Evolutionary conservation across 2,113 vertebrate genomes (phyloP).

Genomic region (Cercopithecus mona): DNA sequence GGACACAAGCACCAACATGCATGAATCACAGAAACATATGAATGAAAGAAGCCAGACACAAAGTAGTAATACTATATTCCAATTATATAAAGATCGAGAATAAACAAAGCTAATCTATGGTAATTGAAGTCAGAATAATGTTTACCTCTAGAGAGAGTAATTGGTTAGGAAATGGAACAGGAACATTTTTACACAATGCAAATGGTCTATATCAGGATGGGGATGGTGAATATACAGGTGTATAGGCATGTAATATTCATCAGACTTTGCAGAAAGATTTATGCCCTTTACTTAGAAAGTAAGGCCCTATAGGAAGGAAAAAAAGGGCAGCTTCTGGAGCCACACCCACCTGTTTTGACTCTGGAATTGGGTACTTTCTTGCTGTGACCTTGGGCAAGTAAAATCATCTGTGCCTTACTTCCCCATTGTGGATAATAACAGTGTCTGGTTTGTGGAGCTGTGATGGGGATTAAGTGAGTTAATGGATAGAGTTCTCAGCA

Average conservation of each 20-base stretch:
- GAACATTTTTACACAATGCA: background rate
- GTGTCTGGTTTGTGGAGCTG: background rate
- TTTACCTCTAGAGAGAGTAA: background rate
- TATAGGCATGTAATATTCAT: background rate
- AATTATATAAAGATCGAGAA: background rate
- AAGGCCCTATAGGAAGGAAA: background rate
- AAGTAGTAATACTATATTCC: rapidly evolving
- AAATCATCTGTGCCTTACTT: background rate
- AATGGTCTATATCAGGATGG: rapidly evolving
- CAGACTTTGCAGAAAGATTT: background rate
- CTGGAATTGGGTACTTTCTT: background rate
- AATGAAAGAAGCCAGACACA: rapidly evolving
- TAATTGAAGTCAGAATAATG: background rate
- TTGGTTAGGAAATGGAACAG: background rate
- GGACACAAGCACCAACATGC: rapidly evolving
- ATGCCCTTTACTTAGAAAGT: background rate
- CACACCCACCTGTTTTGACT: background rate
- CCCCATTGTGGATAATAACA: background rate
- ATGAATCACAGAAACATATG: background rate
- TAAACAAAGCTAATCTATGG: background rate
- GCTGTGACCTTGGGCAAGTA: background rate
- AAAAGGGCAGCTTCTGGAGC: background rate
- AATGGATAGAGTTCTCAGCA: background rate
- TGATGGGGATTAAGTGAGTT: background rate
- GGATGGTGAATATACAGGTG: background rate